Evolutionary conservation across 1,140 invertebrate species (phyloP).

Genomic region (Chlorops oryzae): DNA sequence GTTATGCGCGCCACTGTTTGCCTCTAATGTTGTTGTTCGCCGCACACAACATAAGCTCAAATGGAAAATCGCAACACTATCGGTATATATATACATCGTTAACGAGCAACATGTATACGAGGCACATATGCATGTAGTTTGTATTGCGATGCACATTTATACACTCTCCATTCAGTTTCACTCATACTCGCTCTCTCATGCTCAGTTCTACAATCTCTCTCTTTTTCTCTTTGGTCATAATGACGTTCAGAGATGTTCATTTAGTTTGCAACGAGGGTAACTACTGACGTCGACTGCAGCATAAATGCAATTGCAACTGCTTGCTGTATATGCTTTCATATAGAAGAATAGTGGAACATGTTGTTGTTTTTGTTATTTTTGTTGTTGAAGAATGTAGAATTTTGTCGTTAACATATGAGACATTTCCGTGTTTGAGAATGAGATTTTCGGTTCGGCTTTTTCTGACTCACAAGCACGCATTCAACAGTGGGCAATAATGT

Average conservation of each 20-base stretch:
- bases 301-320: not conserved
- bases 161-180: not conserved
- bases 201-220: not conserved
- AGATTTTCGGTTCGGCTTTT: too few relatives aligned
- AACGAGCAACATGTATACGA: too few relatives aligned
- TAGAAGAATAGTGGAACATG: not conserved
- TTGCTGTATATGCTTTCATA: constrained; percentile 1
- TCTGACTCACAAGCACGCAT: too few relatives aligned
- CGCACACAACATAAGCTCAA: not conserved
- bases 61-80: constrained; percentile 5
- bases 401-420: too few relatives aligned
- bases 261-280: not conserved
- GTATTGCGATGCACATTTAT: too few relatives aligned
- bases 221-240: not conserved
- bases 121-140: too few relatives aligned
- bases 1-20: constrained; percentile 40
- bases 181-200: not conserved
- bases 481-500: too few relatives aligned
- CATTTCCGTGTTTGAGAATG: too few relatives aligned
- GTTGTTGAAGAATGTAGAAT: not conserved
- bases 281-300: constrained; percentile 18
- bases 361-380: not conserved
- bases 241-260: not conserved
- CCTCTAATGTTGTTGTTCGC: constrained; percentile 37
- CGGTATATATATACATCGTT: too few relatives aligned